Evolutionary conservation across 2,113 vertebrate genomes (phyloP).

Genomic region (Clarias gariepinus): DNA sequence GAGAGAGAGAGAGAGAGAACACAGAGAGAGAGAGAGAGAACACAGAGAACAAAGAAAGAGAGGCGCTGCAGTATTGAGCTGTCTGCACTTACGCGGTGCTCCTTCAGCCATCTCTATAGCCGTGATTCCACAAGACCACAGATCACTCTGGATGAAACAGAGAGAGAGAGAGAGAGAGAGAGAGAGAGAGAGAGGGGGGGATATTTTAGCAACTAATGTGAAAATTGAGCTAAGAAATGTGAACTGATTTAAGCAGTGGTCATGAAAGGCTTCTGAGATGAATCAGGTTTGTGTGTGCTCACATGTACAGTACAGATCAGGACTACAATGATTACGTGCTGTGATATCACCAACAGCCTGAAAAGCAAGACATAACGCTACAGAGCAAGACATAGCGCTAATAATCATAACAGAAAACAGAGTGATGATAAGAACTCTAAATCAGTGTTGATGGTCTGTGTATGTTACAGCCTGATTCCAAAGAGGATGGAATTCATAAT

Average conservation of each 20-base stretch:
- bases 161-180: slow-evolving; percentile 42
- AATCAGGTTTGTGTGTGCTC: too few species aligned
- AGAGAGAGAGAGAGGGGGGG: slow-evolving; percentile 48
- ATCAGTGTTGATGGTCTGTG: background rate
- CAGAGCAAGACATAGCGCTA: background rate
- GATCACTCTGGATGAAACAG: slow-evolving; percentile 84
- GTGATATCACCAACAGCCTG: background rate
- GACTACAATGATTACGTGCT: background rate
- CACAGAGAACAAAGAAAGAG: background rate
- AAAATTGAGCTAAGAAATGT: too few species aligned
- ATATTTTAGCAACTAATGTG: background rate
- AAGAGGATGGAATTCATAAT: too few species aligned
- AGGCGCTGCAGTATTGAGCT: background rate
- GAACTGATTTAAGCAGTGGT: background rate
- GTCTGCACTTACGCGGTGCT: slow-evolving; percentile 86
- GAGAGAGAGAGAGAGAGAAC: too few species aligned
- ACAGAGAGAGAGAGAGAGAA: background rate
- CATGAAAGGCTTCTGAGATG: background rate
- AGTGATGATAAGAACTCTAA: background rate
- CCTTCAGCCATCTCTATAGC: slow-evolving; percentile 99
- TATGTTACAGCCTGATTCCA: too few species aligned
- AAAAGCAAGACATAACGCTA: background rate
- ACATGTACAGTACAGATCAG: background rate
- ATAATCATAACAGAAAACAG: background rate
- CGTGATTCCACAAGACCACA: slow-evolving; percentile 98